Percentiles rank a stretch among this genome's conserved stretches.
These are phyloP conservation scores for Vidua chalybeata DNA, from an alignment of 2,113 vertebrate genomes.

Conservation along the genomic window DNA sequence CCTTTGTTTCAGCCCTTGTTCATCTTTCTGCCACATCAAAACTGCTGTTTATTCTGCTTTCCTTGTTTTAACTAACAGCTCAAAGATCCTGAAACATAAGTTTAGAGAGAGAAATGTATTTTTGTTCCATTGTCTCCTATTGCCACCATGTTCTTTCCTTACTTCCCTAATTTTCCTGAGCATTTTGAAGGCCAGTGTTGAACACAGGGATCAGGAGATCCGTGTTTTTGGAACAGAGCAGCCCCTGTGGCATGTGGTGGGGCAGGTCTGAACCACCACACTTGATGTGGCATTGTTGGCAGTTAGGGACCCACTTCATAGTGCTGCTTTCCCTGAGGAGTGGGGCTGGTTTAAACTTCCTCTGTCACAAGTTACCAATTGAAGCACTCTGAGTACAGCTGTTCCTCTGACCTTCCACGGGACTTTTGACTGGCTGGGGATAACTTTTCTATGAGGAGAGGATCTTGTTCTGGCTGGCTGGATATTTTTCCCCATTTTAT, in stretches of 20 bases:
- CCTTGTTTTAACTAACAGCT: slow-evolving; percentile 58
- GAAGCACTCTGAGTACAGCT: slow-evolving; percentile 20
- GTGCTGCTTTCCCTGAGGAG: neutral
- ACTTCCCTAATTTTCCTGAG: neutral
- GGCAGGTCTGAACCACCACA: neutral
- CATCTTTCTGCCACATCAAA: neutral
- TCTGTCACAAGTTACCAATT: neutral
- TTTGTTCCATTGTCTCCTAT: neutral
- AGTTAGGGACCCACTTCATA: neutral
- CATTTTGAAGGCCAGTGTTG: neutral
- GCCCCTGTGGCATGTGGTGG: neutral
- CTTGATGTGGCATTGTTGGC: neutral
- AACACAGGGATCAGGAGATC: neutral
- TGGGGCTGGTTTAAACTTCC: neutral
- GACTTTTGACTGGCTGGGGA: slow-evolving; percentile 56
- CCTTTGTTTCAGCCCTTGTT: neutral
- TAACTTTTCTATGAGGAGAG: slow-evolving; percentile 43
- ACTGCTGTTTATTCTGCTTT: neutral
- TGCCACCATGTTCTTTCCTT: neutral
- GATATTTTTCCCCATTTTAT: slow-evolving; percentile 2
- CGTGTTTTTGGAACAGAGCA: neutral
- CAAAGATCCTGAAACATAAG: slow-evolving; percentile 43
- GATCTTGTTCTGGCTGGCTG: slow-evolving; percentile 15
- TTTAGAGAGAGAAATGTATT: slow-evolving; percentile 28
- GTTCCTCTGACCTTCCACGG: neutral